Evolutionary conservation across 2,888 invertebrate species (phyloP), one percentile per base, ranked within the genome.

Genomic region (Onchidella celtica): DNA sequence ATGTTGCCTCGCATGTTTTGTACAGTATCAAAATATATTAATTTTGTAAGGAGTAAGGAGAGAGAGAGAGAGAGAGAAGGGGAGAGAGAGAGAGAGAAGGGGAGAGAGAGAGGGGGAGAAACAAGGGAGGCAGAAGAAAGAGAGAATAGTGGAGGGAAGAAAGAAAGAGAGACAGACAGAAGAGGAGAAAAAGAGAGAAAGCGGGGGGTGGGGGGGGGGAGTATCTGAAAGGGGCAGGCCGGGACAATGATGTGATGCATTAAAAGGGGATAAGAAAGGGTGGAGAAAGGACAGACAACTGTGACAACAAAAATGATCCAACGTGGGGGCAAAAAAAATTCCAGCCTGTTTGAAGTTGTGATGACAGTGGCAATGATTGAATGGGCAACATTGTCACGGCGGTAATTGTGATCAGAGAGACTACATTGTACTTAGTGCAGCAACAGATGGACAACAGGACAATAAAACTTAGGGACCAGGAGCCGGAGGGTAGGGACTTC

Each of bases 331-430:
- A 29, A 17, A 74, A 32, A n/a, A 74, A 29, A 3, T n/a, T 55
- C 6, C 55, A 34, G 6, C 17, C 21, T 32, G 6, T 38, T 27
- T 47, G 55, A 59, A 79, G 70, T 59, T 59, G 69, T 59, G 70
- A 70, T 32, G 70, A 61, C n/a, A 70, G 79, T 59, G 70, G 61
- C 27, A 70, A 38, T 59, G 70, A 38, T 59, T 61, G 69, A 3
- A 69, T 61, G 36, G 32, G 59, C 6, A 73, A 34, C n/a, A n/a
- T n/a, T n/a, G n/a, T n/a, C n/a, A n/a, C n/a, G n/a, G n/a, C n/a
- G n/a, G n/a, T n/a, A n/a, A n/a, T n/a, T n/a, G n/a, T n/a, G n/a
- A n/a, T n/a, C n/a, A n/a, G n/a, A n/a, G n/a, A n/a, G n/a, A n/a
- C n/a, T n/a, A n/a, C n/a, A n/a, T n/a, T n/a, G n/a, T n/a, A n/a